phyloP scores from a whole-genome alignment of 2,113 vertebrate species.

The Struthidea cinerea region DNA sequence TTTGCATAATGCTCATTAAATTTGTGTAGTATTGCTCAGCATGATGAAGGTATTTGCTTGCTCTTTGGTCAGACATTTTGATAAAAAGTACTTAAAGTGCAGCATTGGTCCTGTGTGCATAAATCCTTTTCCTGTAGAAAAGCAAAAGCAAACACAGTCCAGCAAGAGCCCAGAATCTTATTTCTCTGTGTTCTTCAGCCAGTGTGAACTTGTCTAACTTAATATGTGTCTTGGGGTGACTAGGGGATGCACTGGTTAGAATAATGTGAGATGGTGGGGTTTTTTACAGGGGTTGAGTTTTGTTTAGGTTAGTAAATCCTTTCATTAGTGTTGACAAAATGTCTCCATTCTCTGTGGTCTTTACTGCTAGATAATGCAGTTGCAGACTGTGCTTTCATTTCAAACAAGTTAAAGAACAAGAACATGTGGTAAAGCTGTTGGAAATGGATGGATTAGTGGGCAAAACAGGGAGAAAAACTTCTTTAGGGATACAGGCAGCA shows the following conservation, averaged over 20 bases:
- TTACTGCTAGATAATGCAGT: neutral
- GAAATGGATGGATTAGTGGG: neutral
- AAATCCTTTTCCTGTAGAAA: neutral
- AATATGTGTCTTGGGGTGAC: too few relatives aligned
- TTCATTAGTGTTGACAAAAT: neutral
- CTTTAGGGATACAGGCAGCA: neutral
- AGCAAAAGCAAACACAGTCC: neutral
- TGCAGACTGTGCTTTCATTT: neutral
- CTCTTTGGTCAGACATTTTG: neutral
- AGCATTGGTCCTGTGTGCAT: accelerated
- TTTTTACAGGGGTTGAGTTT: neutral
- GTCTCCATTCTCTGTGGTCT: neutral
- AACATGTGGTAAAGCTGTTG: neutral
- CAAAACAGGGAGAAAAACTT: neutral
- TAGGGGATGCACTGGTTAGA: neutral
- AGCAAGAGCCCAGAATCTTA: neutral
- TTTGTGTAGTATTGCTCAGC: neutral
- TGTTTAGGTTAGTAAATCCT: neutral
- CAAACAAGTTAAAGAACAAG: neutral
- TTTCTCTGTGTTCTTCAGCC: neutral
- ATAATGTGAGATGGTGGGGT: neutral
- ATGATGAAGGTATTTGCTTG: neutral
- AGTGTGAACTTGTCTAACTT: neutral
- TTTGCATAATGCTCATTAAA: neutral
- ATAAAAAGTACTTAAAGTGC: neutral